Base-by-base conservation (phyloP, 2,113 vertebrate species). In the Leptobrachium leishanense region DNA sequence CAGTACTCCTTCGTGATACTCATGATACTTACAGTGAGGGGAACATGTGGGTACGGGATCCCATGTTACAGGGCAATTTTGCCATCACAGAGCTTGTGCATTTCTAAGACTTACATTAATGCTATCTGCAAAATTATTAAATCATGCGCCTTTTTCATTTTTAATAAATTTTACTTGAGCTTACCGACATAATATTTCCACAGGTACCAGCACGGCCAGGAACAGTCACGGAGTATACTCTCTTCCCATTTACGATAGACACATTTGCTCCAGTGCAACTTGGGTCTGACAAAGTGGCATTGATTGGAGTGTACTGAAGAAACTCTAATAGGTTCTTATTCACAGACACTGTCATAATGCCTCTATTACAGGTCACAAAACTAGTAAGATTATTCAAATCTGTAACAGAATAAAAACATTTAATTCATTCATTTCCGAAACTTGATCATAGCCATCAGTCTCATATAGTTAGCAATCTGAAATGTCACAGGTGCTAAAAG, bases 291-390 rank as follows among this genome's bases (percentile, higher is more conserved):
- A 78, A 43, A 44, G 42, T 54, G 9, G 59, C 44, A 3, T 42
- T 31, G 39, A 68, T 44, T 31, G 76, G 68, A 9, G 70, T 78
- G 62, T 78, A 78, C 6, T 53, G 12, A n/a, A 78, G 43, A 12
- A 7, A 2, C 12, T 78, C 76, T 68, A 78, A 20, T 55, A 78
- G 42, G 44, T 78, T 78, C 67, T 78, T 78, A 64, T 39, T 13
- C 31, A 78, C 68, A 53, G 76, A 78, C 12, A 72, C 43, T 15
- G 57, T 78, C 76, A 78, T 78, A 39, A 71, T 78, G 44, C 54
- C 31, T 2, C 76, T 57, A 12, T 41, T 43, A 53, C 76, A 78
- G 2, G 2, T 3, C 20, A 78, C n/a, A 6, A 2, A 3, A 50
- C 6, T 2, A 20, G 20, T 78, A 2, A 54, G 2, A 78, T 78